These are phyloP conservation scores for Salpingus planirostris DNA, from an alignment of 2,888 invertebrate genomes.

Conservation along the genomic window DNA sequence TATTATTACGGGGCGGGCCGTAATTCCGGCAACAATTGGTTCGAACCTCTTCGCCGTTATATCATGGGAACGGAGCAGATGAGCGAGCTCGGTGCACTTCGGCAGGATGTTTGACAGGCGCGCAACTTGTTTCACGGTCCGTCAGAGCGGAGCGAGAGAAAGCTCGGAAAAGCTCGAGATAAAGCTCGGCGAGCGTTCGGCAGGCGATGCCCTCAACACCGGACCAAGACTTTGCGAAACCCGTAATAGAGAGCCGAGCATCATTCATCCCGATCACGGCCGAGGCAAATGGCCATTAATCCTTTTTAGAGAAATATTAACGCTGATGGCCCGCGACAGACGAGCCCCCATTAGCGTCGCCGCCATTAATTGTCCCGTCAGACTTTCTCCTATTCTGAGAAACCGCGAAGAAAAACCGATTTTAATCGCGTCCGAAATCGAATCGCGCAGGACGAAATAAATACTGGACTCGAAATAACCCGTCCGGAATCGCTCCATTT, in stretches of 20 bases:
- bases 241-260: slow-evolving; percentile 33
- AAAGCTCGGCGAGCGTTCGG: too few species aligned
- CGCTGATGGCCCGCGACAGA: slow-evolving; percentile 22
- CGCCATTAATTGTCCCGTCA: slow-evolving; percentile 1
- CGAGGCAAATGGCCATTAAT: slow-evolving; percentile 36
- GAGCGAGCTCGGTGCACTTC: slow-evolving; percentile 23
- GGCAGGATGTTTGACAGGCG: slow-evolving; percentile 30
- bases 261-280: slow-evolving; percentile 37
- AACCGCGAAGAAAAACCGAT: slow-evolving; percentile 1
- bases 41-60: too few species aligned
- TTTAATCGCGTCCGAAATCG: background rate
- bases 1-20: too few species aligned
- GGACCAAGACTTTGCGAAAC: too few species aligned
- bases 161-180: slow-evolving; percentile 30
- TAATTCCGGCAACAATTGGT: too few species aligned
- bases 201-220: too few species aligned
- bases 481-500: too few species aligned
- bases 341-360: slow-evolving; percentile 9
- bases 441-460: background rate
- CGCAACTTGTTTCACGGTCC: slow-evolving; percentile 34
- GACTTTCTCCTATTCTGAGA: slow-evolving; percentile 2
- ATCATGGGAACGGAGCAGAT: slow-evolving; percentile 28
- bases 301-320: slow-evolving; percentile 34
- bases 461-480: too few species aligned
- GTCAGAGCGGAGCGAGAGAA: slow-evolving; percentile 30